phyloP scores from a whole-genome alignment of 2,113 vertebrate species.

The Numida meleagris region DNA sequence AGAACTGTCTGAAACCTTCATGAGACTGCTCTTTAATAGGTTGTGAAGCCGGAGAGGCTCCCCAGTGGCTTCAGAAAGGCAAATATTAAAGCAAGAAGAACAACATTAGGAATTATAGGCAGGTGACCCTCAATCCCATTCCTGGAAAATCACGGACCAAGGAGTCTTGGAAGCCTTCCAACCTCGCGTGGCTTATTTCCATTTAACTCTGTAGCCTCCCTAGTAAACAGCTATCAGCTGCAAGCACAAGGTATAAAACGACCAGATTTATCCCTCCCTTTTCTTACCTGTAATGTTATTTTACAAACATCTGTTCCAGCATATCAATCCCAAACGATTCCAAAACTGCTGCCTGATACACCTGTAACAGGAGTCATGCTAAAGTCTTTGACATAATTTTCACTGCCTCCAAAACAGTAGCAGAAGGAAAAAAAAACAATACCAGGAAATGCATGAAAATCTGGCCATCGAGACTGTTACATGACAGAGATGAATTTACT shows the following conservation, averaged over 20 bases:
- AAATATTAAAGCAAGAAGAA: neutral
- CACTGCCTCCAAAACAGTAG: neutral
- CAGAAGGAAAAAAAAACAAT: neutral
- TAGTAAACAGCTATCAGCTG: neutral
- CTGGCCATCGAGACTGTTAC: accelerated
- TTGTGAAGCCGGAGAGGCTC: neutral
- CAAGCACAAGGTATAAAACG: neutral
- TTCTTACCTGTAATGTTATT: neutral
- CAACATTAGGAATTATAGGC: neutral
- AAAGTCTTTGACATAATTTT: neutral
- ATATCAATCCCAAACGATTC: neutral
- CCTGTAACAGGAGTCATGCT: accelerated
- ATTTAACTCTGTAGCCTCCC: neutral
- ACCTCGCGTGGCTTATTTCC: neutral
- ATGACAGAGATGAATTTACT: neutral
- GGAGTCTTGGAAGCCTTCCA: neutral
- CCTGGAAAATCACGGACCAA: neutral
- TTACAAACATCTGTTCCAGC: neutral
- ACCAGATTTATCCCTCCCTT: neutral
- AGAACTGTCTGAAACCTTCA: neutral
- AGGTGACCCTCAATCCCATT: neutral
- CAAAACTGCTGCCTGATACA: neutral
- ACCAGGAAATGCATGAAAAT: neutral
- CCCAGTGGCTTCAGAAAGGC: neutral
- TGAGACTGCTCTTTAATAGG: neutral